Evolutionary conservation across 2,797 vertebrate genomes (phyloP), one percentile per base, ranked within the genome.

Genomic region (Sebastes matsubarae): DNA sequence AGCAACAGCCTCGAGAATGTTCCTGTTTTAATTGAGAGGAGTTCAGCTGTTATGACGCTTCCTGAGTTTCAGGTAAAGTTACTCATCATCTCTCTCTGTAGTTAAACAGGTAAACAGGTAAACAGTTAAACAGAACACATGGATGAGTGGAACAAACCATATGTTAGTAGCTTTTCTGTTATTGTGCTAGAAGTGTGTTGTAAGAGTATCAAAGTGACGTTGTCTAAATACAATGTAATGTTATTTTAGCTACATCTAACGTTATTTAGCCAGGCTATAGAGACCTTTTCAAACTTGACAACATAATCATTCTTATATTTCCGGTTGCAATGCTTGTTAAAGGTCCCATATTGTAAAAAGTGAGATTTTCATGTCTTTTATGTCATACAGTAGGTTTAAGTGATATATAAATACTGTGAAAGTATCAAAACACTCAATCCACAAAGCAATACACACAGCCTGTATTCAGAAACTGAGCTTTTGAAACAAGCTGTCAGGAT

Each of bases 41-140:
- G 22, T 36, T 74, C 61, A 42, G 58, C 20, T 11, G 76, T 2
- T 66, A 29, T 1, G 74, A 68, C 59, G 4, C n/a, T 55, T 24
- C 83, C 93, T 29, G n/a, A 22, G 2, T 96, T 96, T 77, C 90
- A 95, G 95, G 96, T 96, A 93, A 83, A 12, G 22, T 34, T 0
- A 11, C 20, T 3, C 4, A 16, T 24, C 18, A 0, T 6, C 9
- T 14, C 1, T 72, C 9, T 29, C 2, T 27, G 5, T 1, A 54
- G 22, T 10, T 24, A 2, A 2, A 30, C 30, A 32, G 30, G 1
- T 52, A 2, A 29, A 32, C 32, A 34, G 32, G 0, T 30, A 8
- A 10, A 34, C 27, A 36, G 34, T 0, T 38, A 14, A 38, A 38
- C 36, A 38, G 0, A 38, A 38, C 12, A 5, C 0, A 1, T 38